These are phyloP conservation scores for Pithys albifrons DNA, from an alignment of 2,113 vertebrate genomes.

Conservation along the genomic window DNA sequence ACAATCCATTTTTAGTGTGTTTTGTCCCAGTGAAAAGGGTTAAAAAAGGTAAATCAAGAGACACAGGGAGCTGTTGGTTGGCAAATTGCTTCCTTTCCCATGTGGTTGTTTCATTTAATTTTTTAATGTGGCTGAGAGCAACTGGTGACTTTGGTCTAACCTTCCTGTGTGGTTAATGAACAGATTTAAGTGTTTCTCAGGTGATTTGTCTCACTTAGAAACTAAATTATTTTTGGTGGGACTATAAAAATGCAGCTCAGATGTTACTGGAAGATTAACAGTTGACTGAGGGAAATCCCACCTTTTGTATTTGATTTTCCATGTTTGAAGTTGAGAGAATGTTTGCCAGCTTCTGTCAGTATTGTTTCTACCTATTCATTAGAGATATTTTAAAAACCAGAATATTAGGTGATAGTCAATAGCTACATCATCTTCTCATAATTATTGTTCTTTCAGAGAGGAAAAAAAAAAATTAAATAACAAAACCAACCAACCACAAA, in stretches of 20 bases:
- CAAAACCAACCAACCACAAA: accelerated
- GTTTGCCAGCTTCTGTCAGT: not conserved
- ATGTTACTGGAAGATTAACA: not conserved
- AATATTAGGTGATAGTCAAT: not conserved
- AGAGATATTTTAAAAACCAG: not conserved
- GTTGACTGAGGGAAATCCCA: not conserved
- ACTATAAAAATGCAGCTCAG: not conserved
- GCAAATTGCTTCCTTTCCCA: not conserved
- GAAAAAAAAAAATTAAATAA: not conserved
- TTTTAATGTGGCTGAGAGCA: not conserved
- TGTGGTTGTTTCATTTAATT: not conserved
- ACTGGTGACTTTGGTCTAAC: not conserved
- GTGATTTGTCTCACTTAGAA: not conserved
- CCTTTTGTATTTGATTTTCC: not conserved
- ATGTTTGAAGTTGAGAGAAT: not conserved
- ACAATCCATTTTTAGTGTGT: not conserved
- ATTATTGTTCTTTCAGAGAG: not conserved
- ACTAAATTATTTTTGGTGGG: not conserved
- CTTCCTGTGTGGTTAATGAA: not conserved
- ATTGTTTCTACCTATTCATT: not conserved
- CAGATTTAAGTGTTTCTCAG: not conserved
- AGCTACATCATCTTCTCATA: not conserved
- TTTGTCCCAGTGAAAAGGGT: not conserved
- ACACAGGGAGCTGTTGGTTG: not conserved
- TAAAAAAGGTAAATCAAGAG: not conserved